These are phyloP conservation scores for Camelus bactrianus DNA, from an alignment of 2,113 vertebrate genomes.

Conservation along the genomic window DNA sequence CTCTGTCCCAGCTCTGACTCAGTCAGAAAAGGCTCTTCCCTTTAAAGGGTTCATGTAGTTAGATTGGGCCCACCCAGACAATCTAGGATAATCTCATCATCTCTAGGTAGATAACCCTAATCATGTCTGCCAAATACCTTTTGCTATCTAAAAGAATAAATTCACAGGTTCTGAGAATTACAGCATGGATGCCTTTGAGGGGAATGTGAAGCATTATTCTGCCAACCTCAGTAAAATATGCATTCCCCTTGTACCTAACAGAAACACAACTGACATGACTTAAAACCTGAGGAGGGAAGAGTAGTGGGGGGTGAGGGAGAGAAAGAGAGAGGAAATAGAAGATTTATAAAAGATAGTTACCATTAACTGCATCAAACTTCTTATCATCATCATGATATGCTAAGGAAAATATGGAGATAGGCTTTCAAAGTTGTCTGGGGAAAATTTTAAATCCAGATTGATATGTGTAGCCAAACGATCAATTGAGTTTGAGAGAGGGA, in stretches of 20 bases:
- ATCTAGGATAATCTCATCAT: not conserved
- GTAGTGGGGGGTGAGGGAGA: not conserved
- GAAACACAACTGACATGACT: not conserved
- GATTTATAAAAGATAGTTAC: not conserved
- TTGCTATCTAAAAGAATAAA: not conserved
- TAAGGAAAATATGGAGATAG: conserved; percentile 33
- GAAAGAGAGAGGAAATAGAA: not conserved
- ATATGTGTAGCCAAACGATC: not conserved
- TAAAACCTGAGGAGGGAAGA: not conserved
- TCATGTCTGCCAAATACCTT: not conserved
- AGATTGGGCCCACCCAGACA: not conserved
- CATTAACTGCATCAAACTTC: not conserved
- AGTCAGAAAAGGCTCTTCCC: not conserved
- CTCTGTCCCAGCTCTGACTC: not conserved
- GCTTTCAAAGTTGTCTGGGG: not conserved
- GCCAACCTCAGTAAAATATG: not conserved
- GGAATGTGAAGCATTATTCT: not conserved
- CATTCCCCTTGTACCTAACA: not conserved
- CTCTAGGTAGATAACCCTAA: not conserved
- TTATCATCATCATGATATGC: not conserved
- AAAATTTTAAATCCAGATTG: conserved; percentile 7
- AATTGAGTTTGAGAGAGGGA: not conserved
- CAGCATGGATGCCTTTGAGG: not conserved
- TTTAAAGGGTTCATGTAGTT: not conserved
- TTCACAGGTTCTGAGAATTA: not conserved